Conservation (phyloP, 23 tunicate genomes). For the Pegea sp. region DNA sequence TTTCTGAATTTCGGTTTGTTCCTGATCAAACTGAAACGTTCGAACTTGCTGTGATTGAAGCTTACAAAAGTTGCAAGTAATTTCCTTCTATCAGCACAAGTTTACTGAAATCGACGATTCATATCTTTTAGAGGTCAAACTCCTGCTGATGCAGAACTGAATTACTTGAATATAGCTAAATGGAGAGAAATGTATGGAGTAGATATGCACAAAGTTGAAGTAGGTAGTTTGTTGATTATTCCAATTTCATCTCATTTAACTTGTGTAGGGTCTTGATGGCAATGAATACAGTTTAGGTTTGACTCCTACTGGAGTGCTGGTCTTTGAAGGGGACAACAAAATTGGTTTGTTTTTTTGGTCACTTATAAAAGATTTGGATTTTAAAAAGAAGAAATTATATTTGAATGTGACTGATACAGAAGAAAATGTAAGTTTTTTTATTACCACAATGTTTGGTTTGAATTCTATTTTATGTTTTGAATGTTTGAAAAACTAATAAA, state of each 20-base stretch:
- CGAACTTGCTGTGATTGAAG: conserved; percentile 54
- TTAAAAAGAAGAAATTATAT: conserved; percentile 54
- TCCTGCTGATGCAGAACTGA: conserved; percentile 88
- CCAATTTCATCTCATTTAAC: neutral
- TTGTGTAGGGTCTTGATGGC: conserved; percentile 76
- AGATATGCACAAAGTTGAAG: conserved; percentile 92
- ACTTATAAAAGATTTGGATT: conserved; percentile 60
- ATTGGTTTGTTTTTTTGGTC: conserved; percentile 98
- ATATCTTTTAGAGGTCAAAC: conserved; percentile 70
- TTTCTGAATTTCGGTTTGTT: conserved; percentile 74
- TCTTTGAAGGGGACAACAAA: conserved; percentile 84
- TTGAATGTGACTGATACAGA: conserved; percentile 75
- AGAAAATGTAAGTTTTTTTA: conserved; percentile 20
- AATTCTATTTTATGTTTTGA: neutral
- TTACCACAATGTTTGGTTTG: neutral
- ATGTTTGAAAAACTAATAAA: too few species aligned
- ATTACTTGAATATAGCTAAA: conserved; percentile 72
- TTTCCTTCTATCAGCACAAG: neutral
- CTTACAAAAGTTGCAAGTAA: conserved; percentile 46
- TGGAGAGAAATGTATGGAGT: conserved; percentile 98
- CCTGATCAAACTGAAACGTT: conserved; percentile 69
- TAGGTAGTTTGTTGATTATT: too few species aligned
- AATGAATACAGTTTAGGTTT: conserved; percentile 80
- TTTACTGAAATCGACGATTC: neutral
- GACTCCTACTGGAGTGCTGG: conserved; percentile 92